phyloP scores from a whole-genome alignment of 2,888 invertebrate species.

The Thecocarcelia acutangulata region DNA sequence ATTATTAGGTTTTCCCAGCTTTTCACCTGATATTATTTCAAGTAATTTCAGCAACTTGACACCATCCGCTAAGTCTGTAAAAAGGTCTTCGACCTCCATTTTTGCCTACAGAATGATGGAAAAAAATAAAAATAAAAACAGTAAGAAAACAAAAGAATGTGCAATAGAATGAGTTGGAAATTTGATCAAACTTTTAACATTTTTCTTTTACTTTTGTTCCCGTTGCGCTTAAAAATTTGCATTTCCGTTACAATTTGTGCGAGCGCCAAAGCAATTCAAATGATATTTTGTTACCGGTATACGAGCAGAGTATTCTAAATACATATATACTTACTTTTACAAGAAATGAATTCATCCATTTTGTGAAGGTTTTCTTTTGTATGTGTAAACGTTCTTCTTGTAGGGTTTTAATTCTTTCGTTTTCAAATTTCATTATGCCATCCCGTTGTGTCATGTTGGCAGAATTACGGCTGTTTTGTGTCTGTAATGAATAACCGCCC shows the following conservation, averaged over 20 bases:
- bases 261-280: constrained; percentile 3
- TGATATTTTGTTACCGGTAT: constrained; percentile 2
- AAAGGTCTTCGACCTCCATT: constrained; percentile 98
- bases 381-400: constrained; percentile 98
- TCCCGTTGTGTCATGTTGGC: constrained; percentile 94
- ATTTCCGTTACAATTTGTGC: constrained; percentile 36
- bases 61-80: constrained; percentile 97
- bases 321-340: constrained; percentile 87
- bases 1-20: constrained; percentile 97
- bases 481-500: constrained; percentile 85
- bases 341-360: constrained; percentile 99
- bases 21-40: constrained; percentile 99
- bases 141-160: neutral
- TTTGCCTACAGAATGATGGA: constrained; percentile 87
- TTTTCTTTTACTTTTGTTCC: neutral
- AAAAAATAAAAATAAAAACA: neutral
- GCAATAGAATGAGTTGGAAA: constrained; percentile 36
- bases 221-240: constrained; percentile 26
- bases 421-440: constrained; percentile 96
- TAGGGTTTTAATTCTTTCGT: constrained; percentile 96
- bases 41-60: constrained; percentile 94
- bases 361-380: constrained; percentile 99
- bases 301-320: neutral
- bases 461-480: constrained; percentile 84
- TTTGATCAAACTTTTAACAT: constrained; percentile 22